phyloP scores from a whole-genome alignment of 2,797 vertebrate genomes.

The Aplochiton taeniatus region DNA sequence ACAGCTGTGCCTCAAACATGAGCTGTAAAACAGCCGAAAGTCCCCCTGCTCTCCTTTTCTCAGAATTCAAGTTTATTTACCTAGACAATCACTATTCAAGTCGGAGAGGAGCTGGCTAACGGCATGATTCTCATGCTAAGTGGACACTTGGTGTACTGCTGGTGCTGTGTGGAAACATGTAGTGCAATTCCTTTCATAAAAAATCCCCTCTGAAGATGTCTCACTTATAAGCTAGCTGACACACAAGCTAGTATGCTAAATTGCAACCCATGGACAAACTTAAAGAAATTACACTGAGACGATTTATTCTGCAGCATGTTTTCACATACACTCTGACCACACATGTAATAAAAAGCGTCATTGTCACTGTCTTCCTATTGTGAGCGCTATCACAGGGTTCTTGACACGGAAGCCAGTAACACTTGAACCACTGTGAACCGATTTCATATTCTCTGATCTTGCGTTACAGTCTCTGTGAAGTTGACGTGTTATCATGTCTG shows the following conservation, averaged over 20 bases:
- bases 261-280: constrained; percentile 22
- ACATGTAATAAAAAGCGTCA: constrained; percentile 19
- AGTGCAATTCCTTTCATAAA: constrained; percentile 49
- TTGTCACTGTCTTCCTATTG: too few relatives aligned
- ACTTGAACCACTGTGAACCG: too few relatives aligned
- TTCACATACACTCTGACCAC: constrained; percentile 17
- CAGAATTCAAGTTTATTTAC: constrained; percentile 7
- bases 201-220: constrained; percentile 27
- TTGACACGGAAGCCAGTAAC: too few relatives aligned
- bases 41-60: constrained; percentile 9
- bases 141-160: too few relatives aligned
- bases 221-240: constrained; percentile 29
- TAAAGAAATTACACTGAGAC: constrained; percentile 18
- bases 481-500: constrained; percentile 23
- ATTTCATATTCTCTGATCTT: background rate
- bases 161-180: too few relatives aligned
- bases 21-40: too few relatives aligned
- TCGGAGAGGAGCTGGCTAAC: too few relatives aligned
- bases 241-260: constrained; percentile 15
- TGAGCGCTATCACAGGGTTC: too few relatives aligned
- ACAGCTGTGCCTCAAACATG: constrained; percentile 9
- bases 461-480: background rate
- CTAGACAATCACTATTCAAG: too few relatives aligned
- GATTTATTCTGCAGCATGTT: background rate
- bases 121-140: too few relatives aligned